phyloP scores from a whole-genome alignment of 2,113 vertebrate species.

The Syngnathoides biaculeatus region DNA sequence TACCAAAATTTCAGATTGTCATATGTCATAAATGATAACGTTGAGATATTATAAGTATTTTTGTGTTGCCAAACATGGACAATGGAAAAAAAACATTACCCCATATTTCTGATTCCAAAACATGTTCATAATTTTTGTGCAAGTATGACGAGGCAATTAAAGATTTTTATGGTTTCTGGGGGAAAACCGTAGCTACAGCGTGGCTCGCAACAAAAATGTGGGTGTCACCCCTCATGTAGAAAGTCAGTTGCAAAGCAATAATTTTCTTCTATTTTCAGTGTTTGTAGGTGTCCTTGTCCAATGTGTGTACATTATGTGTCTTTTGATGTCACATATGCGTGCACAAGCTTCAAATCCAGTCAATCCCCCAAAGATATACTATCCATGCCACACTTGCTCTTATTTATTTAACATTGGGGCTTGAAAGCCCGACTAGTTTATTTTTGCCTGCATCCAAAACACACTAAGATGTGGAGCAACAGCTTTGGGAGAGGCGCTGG shows the following conservation, averaged over 20 bases:
- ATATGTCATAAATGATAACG: no score
- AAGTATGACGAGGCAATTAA: no score
- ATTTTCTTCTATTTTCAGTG: not conserved
- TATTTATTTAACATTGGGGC: conserved; percentile 53
- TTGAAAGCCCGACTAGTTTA: conserved; percentile 43
- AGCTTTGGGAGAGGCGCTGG: conserved; percentile 43
- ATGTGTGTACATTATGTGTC: not conserved
- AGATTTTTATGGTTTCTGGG: no score
- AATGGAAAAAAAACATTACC: no score
- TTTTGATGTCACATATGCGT: not conserved
- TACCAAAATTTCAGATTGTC: no score
- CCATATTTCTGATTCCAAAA: no score
- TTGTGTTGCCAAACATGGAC: no score
- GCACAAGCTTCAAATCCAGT: conserved; percentile 8
- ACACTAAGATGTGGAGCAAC: conserved; percentile 41
- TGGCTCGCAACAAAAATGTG: no score
- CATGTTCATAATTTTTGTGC: no score
- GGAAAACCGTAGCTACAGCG: no score
- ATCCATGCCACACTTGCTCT: conserved; percentile 40
- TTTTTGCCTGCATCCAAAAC: conserved; percentile 45
- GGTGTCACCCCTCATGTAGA: no score
- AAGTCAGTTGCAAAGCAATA: not conserved
- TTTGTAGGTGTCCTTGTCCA: not conserved
- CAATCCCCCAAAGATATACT: conserved; percentile 16
- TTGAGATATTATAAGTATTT: no score